A percentile compares a stretch with the other conserved stretches of the same genome.
phyloP scores from a whole-genome alignment of 2,797 vertebrate genomes.

The Pteropus rufus region DNA sequence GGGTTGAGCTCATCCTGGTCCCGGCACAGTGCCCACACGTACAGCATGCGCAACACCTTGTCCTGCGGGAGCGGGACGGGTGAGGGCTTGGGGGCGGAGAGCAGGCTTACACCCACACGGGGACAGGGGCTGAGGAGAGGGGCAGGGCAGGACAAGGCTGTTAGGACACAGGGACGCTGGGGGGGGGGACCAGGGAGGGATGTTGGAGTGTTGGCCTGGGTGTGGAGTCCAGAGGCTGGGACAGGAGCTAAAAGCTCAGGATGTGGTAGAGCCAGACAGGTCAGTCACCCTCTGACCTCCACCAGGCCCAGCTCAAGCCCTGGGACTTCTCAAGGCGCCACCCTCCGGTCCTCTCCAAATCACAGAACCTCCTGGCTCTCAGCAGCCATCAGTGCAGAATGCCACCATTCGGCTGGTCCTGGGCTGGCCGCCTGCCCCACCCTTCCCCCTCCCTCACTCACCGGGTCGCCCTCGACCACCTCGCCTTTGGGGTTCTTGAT shows the following conservation, averaged over 20 bases:
- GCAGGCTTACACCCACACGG: not conserved
- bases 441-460: conserved; percentile 79
- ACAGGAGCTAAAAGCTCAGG: not conserved
- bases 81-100: not conserved
- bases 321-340: not conserved
- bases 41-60: conserved; percentile 95
- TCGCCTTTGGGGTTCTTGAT: conserved; percentile 90
- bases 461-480: conserved; percentile 95
- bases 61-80: conserved; percentile 82
- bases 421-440: too few species aligned
- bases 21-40: conserved; percentile 96
- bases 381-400: not conserved
- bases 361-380: not conserved
- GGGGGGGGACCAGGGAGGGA: not conserved
- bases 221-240: not conserved
- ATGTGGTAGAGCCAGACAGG: not conserved
- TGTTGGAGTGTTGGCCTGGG: not conserved
- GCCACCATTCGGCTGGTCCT: not conserved
- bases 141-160: not conserved
- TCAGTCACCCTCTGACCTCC: not conserved
- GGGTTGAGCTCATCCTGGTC: conserved; percentile 97
- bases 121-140: not conserved
- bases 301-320: not conserved
- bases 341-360: not conserved
- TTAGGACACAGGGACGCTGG: not conserved